Evolutionary conservation across 92 coral and sea anemone genomes (phyloP).

Genomic region (Epizoanthus fatuus): DNA sequence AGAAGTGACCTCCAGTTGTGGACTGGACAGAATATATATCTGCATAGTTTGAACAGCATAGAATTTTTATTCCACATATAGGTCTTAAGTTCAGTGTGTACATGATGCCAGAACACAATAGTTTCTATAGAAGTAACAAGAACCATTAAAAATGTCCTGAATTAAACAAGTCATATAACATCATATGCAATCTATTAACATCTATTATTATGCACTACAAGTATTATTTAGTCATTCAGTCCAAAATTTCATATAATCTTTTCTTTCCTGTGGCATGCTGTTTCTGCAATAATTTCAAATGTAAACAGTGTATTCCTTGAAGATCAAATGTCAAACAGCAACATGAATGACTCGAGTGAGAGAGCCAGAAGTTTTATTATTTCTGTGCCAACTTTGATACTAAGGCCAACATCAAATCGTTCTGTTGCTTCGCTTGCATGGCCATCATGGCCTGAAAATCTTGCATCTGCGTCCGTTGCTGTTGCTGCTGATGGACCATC

Average conservation of each 20-base stretch:
- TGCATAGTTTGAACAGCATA: too few relatives aligned
- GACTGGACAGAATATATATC: too few relatives aligned
- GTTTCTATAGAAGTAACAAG: neutral
- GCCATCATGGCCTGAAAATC: slow-evolving; percentile 45
- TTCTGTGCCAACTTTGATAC: slow-evolving; percentile 25
- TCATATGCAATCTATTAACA: neutral
- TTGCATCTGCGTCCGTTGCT: slow-evolving; percentile 48
- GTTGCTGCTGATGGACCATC: slow-evolving; percentile 46
- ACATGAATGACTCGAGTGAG: slow-evolving; percentile 14
- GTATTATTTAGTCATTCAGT: neutral
- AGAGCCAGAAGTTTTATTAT: slow-evolving; percentile 12
- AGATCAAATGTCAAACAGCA: neutral
- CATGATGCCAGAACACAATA: too few relatives aligned
- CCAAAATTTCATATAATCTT: neutral
- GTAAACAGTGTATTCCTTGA: slow-evolving; percentile 23
- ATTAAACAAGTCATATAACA: neutral
- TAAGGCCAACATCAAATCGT: slow-evolving; percentile 45
- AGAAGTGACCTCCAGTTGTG: too few relatives aligned
- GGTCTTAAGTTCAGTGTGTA: too few relatives aligned
- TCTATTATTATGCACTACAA: neutral
- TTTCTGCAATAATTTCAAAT: neutral
- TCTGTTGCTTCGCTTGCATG: slow-evolving; percentile 30
- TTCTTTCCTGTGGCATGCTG: slow-evolving; percentile 1
- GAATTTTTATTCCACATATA: too few relatives aligned
- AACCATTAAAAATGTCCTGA: slow-evolving; percentile 11